A percentile compares a stretch with the other conserved stretches of the same genome.
These are phyloP conservation scores for Mercenaria mercenaria DNA, from an alignment of 1,140 invertebrate genomes.

Conservation along the genomic window DNA sequence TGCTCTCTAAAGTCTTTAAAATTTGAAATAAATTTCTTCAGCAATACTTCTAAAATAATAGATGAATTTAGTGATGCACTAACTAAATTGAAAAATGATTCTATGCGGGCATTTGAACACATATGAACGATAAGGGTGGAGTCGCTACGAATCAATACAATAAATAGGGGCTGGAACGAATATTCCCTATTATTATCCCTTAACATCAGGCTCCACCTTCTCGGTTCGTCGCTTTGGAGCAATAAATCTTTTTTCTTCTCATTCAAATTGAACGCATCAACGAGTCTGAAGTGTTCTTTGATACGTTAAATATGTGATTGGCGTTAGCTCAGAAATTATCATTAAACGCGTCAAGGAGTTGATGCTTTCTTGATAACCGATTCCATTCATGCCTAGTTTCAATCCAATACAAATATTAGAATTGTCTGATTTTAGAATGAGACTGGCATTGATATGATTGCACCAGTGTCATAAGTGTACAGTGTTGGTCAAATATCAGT, in stretches of 20 bases:
- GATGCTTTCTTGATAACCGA: conserved; percentile 48
- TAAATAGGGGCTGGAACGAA: conserved; percentile 37
- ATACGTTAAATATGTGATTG: conserved; percentile 64
- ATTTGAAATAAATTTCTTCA: conserved; percentile 43
- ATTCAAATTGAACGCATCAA: conserved; percentile 38
- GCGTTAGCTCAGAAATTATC: conserved; percentile 47
- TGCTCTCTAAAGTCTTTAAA: not conserved
- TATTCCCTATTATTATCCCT: conserved; percentile 29
- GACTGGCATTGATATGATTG: conserved; percentile 48
- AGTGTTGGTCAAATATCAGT: conserved; percentile 8
- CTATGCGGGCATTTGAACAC: conserved; percentile 54
- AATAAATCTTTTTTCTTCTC: conserved; percentile 59
- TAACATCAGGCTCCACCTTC: conserved; percentile 26
- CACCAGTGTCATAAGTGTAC: conserved; percentile 41
- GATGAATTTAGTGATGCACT: conserved; percentile 44
- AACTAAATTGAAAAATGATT: conserved; percentile 54
- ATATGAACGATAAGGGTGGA: conserved; percentile 39
- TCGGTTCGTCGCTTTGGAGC: not conserved
- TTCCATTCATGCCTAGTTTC: conserved; percentile 34
- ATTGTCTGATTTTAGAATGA: conserved; percentile 34
- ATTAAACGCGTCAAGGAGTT: conserved; percentile 42
- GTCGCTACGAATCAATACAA: conserved; percentile 41
- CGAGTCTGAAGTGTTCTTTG: conserved; percentile 34
- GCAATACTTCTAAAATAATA: conserved; percentile 39
- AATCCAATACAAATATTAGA: conserved; percentile 11